Percentiles rank a stretch among this genome's conserved stretches.
These are phyloP conservation scores for Meteorus colon DNA, from an alignment of 2,888 invertebrate species.

Conservation along the genomic window DNA sequence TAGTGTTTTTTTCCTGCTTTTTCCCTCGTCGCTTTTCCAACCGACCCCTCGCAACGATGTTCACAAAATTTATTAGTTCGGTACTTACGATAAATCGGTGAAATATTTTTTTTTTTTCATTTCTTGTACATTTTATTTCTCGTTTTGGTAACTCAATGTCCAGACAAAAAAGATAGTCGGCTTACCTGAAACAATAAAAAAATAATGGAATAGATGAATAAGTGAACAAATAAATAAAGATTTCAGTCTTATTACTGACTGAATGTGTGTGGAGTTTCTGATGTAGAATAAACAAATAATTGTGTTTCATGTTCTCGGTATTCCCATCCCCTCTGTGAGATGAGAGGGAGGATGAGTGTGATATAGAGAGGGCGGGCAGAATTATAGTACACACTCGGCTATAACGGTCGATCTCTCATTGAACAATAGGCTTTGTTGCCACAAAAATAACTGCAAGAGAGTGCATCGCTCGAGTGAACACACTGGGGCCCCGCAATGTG, in stretches of 20 bases:
- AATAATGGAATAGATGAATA: constrained; percentile 14
- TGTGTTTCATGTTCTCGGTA: not conserved
- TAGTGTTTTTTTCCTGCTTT: constrained; percentile 1
- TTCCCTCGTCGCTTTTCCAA: constrained; percentile 17
- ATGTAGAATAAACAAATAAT: not conserved
- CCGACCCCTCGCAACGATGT: constrained; percentile 22
- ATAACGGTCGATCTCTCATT: constrained; percentile 47
- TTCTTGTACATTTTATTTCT: not conserved
- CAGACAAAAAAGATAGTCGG: constrained; percentile 32
- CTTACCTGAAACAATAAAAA: constrained; percentile 54
- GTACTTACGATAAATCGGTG: constrained; percentile 46
- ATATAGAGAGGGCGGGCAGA: constrained; percentile 17
- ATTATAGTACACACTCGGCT: constrained; percentile 15
- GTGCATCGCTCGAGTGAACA: constrained; percentile 37
- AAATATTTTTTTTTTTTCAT: constrained; percentile 33
- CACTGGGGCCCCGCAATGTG: constrained; percentile 35
- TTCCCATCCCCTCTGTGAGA: not conserved
- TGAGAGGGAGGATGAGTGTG: not conserved
- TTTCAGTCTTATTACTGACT: constrained; percentile 14
- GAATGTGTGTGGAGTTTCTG: not conserved
- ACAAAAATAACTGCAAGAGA: constrained; percentile 52
- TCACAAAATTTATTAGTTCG: constrained; percentile 42
- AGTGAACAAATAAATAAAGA: not conserved
- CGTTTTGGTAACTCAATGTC: constrained; percentile 6
- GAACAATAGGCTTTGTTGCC: constrained; percentile 55